Percentiles rank a stretch among this genome's conserved stretches.
Evolutionary conservation across 2,888 invertebrate genomes (phyloP).

Genomic region (Alviniconcha strummeri): DNA sequence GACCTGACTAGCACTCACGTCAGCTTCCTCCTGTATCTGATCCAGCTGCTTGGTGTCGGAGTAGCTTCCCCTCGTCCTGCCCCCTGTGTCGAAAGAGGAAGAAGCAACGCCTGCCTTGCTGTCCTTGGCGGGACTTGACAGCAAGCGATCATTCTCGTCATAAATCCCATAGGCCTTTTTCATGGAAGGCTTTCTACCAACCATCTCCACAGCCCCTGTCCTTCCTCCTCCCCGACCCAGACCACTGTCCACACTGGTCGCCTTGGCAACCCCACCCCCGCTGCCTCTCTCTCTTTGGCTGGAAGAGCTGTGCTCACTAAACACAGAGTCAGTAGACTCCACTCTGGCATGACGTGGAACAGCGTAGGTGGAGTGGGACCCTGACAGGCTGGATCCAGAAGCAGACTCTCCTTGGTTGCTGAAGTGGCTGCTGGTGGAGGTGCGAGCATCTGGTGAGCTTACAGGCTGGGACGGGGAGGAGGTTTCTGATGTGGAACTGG

Average conservation of each 20-base stretch:
- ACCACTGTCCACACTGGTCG: constrained; percentile 1
- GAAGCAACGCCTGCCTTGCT: neutral
- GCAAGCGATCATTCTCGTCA: constrained; percentile 55
- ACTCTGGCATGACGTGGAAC: constrained; percentile 11
- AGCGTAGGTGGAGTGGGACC: neutral
- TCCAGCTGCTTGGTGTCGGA: constrained; percentile 51
- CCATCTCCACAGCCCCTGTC: constrained; percentile 34
- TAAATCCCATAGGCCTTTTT: constrained; percentile 65
- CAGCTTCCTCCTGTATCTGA: constrained; percentile 57
- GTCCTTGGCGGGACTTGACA: constrained; percentile 24
- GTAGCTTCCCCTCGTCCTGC: constrained; percentile 14
- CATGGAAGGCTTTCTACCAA: constrained; percentile 60
- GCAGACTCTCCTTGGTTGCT: constrained; percentile 28
- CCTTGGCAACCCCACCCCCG: constrained; percentile 34
- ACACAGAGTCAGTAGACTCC: constrained; percentile 54
- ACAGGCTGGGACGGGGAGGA: constrained; percentile 51
- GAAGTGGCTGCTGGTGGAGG: constrained; percentile 49
- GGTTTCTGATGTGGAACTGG: constrained; percentile 41
- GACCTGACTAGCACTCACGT: neutral
- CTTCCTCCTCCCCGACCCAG: constrained; percentile 7
- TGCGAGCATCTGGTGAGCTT: constrained; percentile 55
- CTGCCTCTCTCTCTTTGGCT: constrained; percentile 35
- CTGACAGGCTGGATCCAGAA: neutral
- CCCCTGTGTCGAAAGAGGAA: constrained; percentile 6
- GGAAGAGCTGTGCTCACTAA: constrained; percentile 39